Evolutionary conservation across 1,140 invertebrate species (phyloP).

Genomic region (Pseudomyrmex flavicornis): DNA sequence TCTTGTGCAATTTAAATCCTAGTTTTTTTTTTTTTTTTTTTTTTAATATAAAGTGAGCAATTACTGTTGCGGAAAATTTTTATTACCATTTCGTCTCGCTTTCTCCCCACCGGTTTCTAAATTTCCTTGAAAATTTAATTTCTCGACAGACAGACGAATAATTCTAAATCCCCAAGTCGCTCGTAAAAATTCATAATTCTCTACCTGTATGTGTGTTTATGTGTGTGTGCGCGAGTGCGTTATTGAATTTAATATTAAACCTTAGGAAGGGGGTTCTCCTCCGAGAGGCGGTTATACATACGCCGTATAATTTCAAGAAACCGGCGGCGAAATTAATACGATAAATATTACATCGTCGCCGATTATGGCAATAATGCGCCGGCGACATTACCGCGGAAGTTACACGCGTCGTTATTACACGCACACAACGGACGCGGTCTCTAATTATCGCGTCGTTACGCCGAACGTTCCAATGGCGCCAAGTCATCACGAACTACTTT

Average conservation of each 20-base stretch:
- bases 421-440: background rate
- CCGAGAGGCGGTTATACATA: background rate
- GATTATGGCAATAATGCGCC: constrained; percentile 25
- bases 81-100: background rate
- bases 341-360: constrained; percentile 33
- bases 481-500: constrained; percentile 62
- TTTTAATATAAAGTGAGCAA: too few species aligned
- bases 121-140: constrained; percentile 19
- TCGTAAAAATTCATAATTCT: constrained; percentile 38
- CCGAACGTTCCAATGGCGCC: constrained; percentile 21
- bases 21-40: too few species aligned
- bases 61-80: background rate
- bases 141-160: background rate
- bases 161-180: constrained; percentile 7
- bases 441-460: constrained; percentile 54
- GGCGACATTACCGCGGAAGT: constrained; percentile 27
- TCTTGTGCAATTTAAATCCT: constrained; percentile 9
- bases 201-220: background rate
- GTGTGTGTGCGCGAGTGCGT: background rate
- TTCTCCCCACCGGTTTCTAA: background rate
- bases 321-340: constrained; percentile 33
- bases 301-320: constrained; percentile 37
- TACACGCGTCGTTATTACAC: constrained; percentile 41
- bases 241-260: constrained; percentile 41
- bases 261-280: background rate